Percentiles rank a stretch among this genome's conserved stretches.
phyloP scores from a whole-genome alignment of 2,888 invertebrate species.

The Dilophus febrilis region DNA sequence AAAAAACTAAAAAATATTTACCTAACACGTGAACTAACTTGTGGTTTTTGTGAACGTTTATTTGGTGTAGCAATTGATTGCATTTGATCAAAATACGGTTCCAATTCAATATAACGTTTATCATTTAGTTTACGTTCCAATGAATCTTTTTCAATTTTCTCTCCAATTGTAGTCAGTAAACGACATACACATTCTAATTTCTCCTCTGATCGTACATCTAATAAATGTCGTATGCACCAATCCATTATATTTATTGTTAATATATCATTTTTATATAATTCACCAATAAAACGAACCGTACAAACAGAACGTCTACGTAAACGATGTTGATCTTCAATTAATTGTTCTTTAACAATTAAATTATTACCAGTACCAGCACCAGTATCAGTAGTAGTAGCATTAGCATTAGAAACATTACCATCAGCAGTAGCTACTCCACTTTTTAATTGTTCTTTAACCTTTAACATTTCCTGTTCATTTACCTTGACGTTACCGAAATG shows the following conservation, averaged over 20 bases:
- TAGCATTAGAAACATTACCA: slow-evolving; percentile 29
- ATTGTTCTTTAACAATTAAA: slow-evolving; percentile 48
- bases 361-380: slow-evolving; percentile 40
- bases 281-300: slow-evolving; percentile 72
- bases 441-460: too few relatives aligned
- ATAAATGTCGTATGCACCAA: slow-evolving; percentile 59
- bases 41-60: slow-evolving; percentile 37
- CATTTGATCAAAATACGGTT: slow-evolving; percentile 46
- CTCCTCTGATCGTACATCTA: slow-evolving; percentile 69
- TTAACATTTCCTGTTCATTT: too few relatives aligned
- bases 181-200: slow-evolving; percentile 86
- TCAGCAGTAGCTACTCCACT: slow-evolving; percentile 33
- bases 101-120: slow-evolving; percentile 31
- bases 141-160: slow-evolving; percentile 50
- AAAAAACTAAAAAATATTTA: too few relatives aligned
- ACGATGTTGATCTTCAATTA: slow-evolving; percentile 61
- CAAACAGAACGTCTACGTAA: slow-evolving; percentile 73
- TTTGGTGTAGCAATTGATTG: slow-evolving; percentile 49
- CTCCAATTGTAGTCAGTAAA: slow-evolving; percentile 78
- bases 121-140: slow-evolving; percentile 10
- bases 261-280: slow-evolving; percentile 83
- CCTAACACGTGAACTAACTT: slow-evolving; percentile 16
- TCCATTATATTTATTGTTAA: slow-evolving; percentile 76
- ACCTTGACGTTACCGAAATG: slow-evolving; percentile 53
- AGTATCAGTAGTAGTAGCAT: too few relatives aligned